Percentiles rank a stretch among this genome's conserved stretches.
phyloP scores from a whole-genome alignment of 2,797 vertebrate species.

The Phataginus tricuspis region DNA sequence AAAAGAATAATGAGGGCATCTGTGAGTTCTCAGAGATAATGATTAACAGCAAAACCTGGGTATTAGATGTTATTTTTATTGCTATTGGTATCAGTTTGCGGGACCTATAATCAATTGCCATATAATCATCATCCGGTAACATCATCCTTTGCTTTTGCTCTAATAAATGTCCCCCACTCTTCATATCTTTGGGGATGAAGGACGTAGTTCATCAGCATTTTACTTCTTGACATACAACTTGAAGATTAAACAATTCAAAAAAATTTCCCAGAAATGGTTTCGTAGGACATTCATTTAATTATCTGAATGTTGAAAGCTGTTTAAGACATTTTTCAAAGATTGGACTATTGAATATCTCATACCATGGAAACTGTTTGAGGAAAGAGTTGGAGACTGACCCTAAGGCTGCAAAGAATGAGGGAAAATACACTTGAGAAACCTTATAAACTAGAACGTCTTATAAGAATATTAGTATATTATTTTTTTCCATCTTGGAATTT shows the following conservation, averaged over 20 bases:
- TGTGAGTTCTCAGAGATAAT: background rate
- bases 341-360: conserved; percentile 74
- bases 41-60: background rate
- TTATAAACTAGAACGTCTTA: conserved; percentile 31
- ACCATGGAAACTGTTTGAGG: conserved; percentile 40
- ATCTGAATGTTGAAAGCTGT: conserved; percentile 45
- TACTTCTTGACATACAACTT: conserved; percentile 23
- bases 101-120: background rate
- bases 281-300: conserved; percentile 69
- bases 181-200: background rate
- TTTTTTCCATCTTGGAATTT: conserved; percentile 46
- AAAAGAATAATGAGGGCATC: background rate
- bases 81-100: background rate
- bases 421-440: conserved; percentile 3
- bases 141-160: background rate
- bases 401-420: background rate
- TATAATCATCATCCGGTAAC: background rate
- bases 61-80: background rate
- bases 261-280: conserved; percentile 53
- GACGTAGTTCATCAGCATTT: background rate
- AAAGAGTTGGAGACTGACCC: conserved; percentile 15
- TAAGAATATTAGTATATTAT: conserved; percentile 3
- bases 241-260: conserved; percentile 49
- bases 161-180: background rate
- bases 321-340: conserved; percentile 71